These are phyloP conservation scores for Aphrophora alni DNA, from an alignment of 2,888 invertebrate species.

Conservation along the genomic window DNA sequence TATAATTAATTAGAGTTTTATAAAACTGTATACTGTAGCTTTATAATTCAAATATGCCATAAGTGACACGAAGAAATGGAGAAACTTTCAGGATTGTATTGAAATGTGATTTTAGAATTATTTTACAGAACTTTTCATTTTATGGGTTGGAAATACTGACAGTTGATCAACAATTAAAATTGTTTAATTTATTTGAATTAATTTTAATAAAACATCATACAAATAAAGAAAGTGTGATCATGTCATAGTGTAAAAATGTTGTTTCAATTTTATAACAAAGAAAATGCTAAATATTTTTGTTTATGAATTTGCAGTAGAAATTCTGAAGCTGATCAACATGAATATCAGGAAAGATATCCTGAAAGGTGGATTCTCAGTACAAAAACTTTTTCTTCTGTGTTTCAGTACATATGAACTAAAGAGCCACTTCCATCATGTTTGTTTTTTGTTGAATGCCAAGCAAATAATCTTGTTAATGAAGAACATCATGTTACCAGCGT, in stretches of 20 bases:
- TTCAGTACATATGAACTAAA: background rate
- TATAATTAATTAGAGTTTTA: too few relatives aligned
- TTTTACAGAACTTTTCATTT: too few relatives aligned
- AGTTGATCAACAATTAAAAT: too few relatives aligned
- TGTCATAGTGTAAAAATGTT: background rate
- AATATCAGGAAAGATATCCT: constrained; percentile 10
- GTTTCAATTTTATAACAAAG: constrained; percentile 3
- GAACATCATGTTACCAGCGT: background rate
- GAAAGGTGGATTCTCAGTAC: background rate
- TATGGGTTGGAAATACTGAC: too few relatives aligned
- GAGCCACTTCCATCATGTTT: background rate
- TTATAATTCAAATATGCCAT: too few relatives aligned
- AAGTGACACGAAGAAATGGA: too few relatives aligned
- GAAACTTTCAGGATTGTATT: too few relatives aligned
- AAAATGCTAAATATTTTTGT: constrained; percentile 3
- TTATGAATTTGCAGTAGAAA: background rate
- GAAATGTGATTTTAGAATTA: too few relatives aligned
- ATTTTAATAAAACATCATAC: background rate
- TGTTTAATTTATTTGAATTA: background rate
- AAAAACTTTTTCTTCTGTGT: background rate
- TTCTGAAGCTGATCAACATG: background rate
- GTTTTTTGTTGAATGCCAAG: background rate
- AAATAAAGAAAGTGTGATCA: background rate
- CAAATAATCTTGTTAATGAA: background rate
- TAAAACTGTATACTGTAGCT: too few relatives aligned